Conservation (phyloP, 2,888 invertebrate species). For the Philopedon plagiatum region DNA sequence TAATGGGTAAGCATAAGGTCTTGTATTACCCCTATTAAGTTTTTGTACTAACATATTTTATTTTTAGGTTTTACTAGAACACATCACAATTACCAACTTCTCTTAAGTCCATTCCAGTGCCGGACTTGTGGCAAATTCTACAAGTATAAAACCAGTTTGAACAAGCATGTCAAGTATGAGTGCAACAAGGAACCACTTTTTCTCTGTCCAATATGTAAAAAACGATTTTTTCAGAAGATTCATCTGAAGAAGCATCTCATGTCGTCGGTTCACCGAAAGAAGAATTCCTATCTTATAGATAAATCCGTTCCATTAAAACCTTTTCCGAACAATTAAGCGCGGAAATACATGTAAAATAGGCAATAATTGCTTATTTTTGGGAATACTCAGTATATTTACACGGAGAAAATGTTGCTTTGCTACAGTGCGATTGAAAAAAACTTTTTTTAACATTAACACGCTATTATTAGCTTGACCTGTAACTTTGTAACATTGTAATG, state of each 20-base stretch:
- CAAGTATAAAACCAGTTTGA: conserved; percentile 53
- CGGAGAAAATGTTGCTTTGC: too few relatives aligned
- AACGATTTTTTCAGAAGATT: conserved; percentile 48
- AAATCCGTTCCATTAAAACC: too few relatives aligned
- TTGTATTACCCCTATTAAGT: background rate
- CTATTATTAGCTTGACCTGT: too few relatives aligned
- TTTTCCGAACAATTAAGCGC: too few relatives aligned
- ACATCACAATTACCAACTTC: conserved; percentile 43
- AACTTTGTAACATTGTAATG: too few relatives aligned
- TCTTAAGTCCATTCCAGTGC: conserved; percentile 41
- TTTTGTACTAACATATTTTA: background rate
- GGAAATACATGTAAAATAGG: too few relatives aligned
- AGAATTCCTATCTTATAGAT: conserved; percentile 6
- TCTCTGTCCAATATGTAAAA: conserved; percentile 68
- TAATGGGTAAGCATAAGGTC: too few relatives aligned
- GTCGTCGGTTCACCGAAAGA: conserved; percentile 46
- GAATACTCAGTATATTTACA: too few relatives aligned
- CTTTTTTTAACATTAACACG: too few relatives aligned
- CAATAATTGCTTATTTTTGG: background rate
- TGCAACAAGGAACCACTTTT: conserved; percentile 61
- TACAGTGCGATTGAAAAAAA: too few relatives aligned
- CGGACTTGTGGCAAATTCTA: conserved; percentile 53
- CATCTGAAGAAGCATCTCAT: conserved; percentile 46
- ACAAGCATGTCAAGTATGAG: conserved; percentile 59
- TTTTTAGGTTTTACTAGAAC: conserved; percentile 19